phyloP scores from a whole-genome alignment of 2,113 vertebrate species.

The Aegotheles bennettii region DNA sequence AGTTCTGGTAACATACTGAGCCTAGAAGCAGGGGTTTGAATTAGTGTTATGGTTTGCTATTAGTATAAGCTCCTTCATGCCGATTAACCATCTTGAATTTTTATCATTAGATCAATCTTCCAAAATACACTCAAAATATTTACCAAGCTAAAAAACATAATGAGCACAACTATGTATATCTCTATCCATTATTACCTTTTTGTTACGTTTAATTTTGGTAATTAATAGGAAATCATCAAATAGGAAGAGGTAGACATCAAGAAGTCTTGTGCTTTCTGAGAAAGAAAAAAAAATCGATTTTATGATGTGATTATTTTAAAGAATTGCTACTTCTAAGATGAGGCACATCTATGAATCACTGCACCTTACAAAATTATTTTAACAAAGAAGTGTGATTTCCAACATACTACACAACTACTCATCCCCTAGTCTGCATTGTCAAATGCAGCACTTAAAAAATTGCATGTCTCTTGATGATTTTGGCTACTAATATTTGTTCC shows the following conservation, averaged over 20 bases:
- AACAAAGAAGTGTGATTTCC: neutral
- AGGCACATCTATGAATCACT: neutral
- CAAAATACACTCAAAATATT: neutral
- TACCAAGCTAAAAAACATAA: neutral
- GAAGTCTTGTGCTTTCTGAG: slow-evolving; percentile 83
- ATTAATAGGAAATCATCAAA: slow-evolving; percentile 90
- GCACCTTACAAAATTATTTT: neutral
- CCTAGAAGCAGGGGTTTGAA: neutral
- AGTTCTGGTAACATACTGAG: neutral
- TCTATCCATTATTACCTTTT: slow-evolving; percentile 75
- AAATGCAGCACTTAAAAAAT: neutral
- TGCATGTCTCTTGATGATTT: neutral
- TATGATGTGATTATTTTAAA: neutral
- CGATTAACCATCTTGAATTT: neutral
- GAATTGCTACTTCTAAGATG: neutral
- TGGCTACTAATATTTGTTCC: neutral
- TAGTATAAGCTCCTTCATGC: neutral
- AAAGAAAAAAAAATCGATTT: neutral
- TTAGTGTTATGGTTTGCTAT: neutral
- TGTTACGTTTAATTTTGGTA: slow-evolving; percentile 87
- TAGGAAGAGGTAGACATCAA: slow-evolving; percentile 86
- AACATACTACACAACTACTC: neutral
- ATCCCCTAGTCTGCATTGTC: neutral
- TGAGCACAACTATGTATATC: neutral
- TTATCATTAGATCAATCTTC: neutral